Base-by-base conservation (phyloP, 2,797 vertebrate genomes). In the Oryzias sinensis region DNA sequence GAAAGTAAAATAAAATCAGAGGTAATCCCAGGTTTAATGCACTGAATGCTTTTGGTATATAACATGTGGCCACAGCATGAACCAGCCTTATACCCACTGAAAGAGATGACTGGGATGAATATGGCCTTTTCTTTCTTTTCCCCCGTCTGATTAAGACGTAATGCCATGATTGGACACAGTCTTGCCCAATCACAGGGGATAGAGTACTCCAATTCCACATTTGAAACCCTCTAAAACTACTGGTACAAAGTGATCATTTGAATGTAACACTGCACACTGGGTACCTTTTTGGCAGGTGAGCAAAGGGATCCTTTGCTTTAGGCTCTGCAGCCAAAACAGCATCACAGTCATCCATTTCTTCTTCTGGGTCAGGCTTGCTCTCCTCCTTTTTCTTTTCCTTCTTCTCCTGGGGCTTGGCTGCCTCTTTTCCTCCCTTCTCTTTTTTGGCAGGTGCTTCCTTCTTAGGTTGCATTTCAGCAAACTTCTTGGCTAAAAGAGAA, bases 291-390 rank as follows among this genome's bases (percentile, higher is more conserved):
- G 96, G 87, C 62, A 98, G 87, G 67, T 92, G 92, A 65, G 93
- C 93, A 24, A 93, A 98, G 17, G 96, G 96, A 71, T 97, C 96
- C 88, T 97, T 96, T 44, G 93, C 56, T 87, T 97, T 97, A 11
- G 95, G 96, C 79, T 98, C 96, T 0, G 93, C 79, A 1, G 95
- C 95, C 85, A 97, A 71, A 3, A 68, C 95, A 70, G 93, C 94
- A 47, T 98, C 96, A 57, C 92, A 93, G 62, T 94, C 94, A 0
- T 97, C 96, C 90, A 95, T 80, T 45, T 97, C 95, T 14, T 97
- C 94, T 43, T 97, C 94, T 37, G 66, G 82, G 17, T 74, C 76
- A 0, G 92, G 75, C 6, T 93, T 91, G 79, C 94, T 94, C 80
- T 93, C 91, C 40, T 95, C 93, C 68, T 95, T 94, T 62, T 95